Base-by-base conservation (phyloP, 2,113 vertebrate species). In the Dermatemys mawii region DNA sequence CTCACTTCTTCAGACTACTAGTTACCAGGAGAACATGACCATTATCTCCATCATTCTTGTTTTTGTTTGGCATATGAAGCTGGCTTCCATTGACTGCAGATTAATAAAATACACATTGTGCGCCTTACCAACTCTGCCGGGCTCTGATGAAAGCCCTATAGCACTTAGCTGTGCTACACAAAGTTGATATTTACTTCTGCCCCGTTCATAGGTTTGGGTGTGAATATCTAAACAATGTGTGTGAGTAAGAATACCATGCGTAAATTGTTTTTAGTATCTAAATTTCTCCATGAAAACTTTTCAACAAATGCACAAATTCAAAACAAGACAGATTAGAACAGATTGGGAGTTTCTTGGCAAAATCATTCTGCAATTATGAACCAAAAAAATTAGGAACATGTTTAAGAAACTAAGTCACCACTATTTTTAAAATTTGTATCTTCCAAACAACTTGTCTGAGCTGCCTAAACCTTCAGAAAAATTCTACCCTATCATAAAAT, bases 401-500 rank as follows among this genome's bases (percentile, higher is more conserved):
- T 55, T 82, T 44, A 81, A 81, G 54, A 6, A 76, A 26, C 17
- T 49, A 49, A 67, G 73, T 35, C 8, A 57, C 26, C 17, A 2
- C 27, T 89, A 32, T 27, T n/a, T 85, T n/a, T 41, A 51, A 82
- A 70, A 80, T 3, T 4, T 35, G 26, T 12, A 84, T 27, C 80
- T 93, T 84, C 55, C 51, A 55, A 90, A 90, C 10, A 91, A 48
- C 53, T 81, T 4, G 63, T 3, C 79, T 76, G 60, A 51, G 85
- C 93, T 79, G 88, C 32, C 60, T 85, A 50, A 81, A 89, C 90
- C 83, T 84, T 6, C 81, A 32, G 57, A 93, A 78, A 11, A 95
- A 17, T n/a, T 60, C 38, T 12, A 85, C 75, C 0, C 0, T 54
- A 1, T 50, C 46, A 81, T 27, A 11, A 78, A 22, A 87, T 6